These are phyloP conservation scores for Lepidotrigona ventralis DNA, from an alignment of 1,140 invertebrate genomes.

Conservation along the genomic window DNA sequence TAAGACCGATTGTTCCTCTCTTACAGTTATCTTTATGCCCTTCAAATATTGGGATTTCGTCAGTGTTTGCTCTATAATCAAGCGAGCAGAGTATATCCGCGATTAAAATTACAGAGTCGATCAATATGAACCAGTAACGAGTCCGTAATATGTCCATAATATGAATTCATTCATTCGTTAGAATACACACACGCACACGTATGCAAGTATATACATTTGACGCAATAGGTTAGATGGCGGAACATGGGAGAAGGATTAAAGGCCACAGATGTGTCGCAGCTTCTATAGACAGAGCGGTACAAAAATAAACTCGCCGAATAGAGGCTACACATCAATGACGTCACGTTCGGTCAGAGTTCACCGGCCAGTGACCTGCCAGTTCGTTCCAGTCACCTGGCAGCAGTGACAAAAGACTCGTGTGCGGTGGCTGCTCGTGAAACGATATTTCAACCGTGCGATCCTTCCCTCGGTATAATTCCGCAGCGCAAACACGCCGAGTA, in stretches of 20 bases:
- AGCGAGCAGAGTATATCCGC: too few species aligned
- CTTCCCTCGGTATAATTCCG: slow-evolving; percentile 8
- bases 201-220: slow-evolving; percentile 6
- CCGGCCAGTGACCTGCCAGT: slow-evolving; percentile 51
- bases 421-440: slow-evolving; percentile 3
- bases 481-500: slow-evolving; percentile 3
- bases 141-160: not conserved
- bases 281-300: not conserved
- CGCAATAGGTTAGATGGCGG: not conserved
- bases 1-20: not conserved
- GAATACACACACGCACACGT: too few species aligned
- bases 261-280: not conserved
- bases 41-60: not conserved
- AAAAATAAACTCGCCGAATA: slow-evolving; percentile 42
- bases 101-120: not conserved
- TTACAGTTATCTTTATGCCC: not conserved
- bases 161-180: not conserved
- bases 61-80: not conserved
- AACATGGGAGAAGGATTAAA: not conserved
- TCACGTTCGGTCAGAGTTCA: slow-evolving; percentile 50
- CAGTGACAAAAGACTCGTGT: slow-evolving; percentile 9
- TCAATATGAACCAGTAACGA: not conserved
- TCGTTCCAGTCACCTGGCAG: slow-evolving; percentile 50
- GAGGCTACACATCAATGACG: slow-evolving; percentile 52
- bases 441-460: slow-evolving; percentile 22